Evolutionary conservation across 2,113 vertebrate species (phyloP).

Genomic region (Corapipo altera): DNA sequence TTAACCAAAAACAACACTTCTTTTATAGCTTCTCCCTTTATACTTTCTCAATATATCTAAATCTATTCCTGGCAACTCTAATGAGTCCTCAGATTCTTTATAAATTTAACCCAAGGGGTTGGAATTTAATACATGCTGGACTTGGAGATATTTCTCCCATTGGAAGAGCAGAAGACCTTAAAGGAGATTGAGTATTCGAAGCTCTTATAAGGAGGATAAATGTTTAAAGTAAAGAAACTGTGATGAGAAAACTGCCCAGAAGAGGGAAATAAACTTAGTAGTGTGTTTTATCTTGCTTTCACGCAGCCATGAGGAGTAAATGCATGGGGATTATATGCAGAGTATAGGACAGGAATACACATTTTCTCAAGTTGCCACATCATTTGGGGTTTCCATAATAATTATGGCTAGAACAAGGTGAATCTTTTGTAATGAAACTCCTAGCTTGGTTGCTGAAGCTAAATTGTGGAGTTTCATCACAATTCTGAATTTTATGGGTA

Average conservation of each 20-base stretch:
- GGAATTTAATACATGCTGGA: neutral
- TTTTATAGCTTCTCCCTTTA: neutral
- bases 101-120: neutral
- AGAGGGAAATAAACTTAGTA: neutral
- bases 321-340: neutral
- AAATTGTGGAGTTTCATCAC: neutral
- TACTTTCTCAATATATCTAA: neutral
- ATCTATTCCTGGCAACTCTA: neutral
- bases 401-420: neutral
- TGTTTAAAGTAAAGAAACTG: neutral
- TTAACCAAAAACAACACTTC: neutral
- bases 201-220: neutral
- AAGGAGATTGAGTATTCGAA: neutral
- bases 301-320: neutral
- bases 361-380: neutral
- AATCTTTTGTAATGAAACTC: neutral
- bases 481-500: neutral
- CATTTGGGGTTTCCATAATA: neutral
- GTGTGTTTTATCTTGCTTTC: neutral
- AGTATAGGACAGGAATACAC: neutral
- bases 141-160: neutral
- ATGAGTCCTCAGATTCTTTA: neutral
- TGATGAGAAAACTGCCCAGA: neutral
- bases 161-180: neutral
- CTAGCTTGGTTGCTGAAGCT: neutral